Percentiles rank a stretch among this genome's conserved stretches.
phyloP scores from a whole-genome alignment of 2,888 invertebrate genomes.

The Clusia tigrina region DNA sequence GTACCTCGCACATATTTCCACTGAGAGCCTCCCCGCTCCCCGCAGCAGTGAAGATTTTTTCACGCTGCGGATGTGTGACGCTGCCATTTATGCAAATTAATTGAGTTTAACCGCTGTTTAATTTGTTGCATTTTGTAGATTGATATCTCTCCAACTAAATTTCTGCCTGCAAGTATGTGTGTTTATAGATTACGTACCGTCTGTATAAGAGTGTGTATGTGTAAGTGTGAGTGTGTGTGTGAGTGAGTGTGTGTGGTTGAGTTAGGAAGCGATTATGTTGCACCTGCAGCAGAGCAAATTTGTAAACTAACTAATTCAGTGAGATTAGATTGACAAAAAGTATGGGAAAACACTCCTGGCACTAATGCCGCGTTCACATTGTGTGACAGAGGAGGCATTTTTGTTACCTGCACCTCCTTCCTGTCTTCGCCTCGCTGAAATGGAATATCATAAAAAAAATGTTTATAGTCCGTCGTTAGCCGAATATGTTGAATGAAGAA shows the following conservation, averaged over 20 bases:
- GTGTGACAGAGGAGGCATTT: too few species aligned
- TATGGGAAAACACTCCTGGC: too few species aligned
- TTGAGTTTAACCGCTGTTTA: conserved; percentile 13
- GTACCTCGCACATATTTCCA: neutral
- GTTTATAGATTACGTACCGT: neutral
- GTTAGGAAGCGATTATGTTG: neutral
- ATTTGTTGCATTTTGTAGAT: conserved; percentile 18
- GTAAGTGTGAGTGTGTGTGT: neutral
- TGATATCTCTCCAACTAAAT: too few species aligned
- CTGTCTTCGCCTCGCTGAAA: too few species aligned
- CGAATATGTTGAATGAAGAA: too few species aligned
- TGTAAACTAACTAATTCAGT: too few species aligned
- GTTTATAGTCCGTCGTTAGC: too few species aligned
- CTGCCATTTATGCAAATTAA: conserved; percentile 27
- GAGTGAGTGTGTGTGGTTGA: conserved; percentile 2
- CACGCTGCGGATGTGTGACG: neutral
- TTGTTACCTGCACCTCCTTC: too few species aligned
- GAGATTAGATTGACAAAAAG: too few species aligned
- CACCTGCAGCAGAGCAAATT: neutral
- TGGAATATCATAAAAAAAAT: too few species aligned
- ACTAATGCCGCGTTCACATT: too few species aligned
- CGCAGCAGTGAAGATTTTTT: neutral
- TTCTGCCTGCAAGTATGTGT: too few species aligned
- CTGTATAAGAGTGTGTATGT: neutral
- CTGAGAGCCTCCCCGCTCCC: conserved; percentile 6